phyloP scores from a whole-genome alignment of 2,888 invertebrate genomes.

The Agonopterix subpropinquella region DNA sequence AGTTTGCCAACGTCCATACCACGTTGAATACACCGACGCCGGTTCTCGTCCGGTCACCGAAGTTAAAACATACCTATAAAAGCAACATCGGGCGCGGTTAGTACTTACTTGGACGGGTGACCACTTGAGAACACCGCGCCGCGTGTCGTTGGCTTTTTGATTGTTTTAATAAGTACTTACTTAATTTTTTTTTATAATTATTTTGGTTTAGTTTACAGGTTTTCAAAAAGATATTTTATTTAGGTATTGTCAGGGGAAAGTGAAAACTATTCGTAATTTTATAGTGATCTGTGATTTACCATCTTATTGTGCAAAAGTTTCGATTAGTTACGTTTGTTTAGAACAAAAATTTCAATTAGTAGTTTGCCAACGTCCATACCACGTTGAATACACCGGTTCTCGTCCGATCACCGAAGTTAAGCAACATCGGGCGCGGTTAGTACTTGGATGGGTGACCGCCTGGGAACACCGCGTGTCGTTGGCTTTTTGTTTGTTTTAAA shows the following conservation, averaged over 20 bases:
- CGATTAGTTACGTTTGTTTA: too few relatives aligned
- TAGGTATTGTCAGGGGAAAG: too few relatives aligned
- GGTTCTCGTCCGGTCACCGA: constrained; percentile 71
- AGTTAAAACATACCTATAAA: too few relatives aligned
- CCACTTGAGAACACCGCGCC: constrained; percentile 43
- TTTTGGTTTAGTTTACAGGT: too few relatives aligned
- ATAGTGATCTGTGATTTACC: too few relatives aligned
- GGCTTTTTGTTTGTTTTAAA: constrained; percentile 19
- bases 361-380: constrained; percentile 34
- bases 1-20: constrained; percentile 34
- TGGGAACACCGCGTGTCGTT: constrained; percentile 38
- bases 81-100: constrained; percentile 66
- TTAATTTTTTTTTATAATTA: too few relatives aligned
- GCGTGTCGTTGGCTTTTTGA: constrained; percentile 30
- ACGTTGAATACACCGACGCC: constrained; percentile 32
- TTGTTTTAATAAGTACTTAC: constrained; percentile 3
- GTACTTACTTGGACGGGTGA: constrained; percentile 63
- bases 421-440: constrained; percentile 67
- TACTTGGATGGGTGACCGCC: constrained; percentile 58
- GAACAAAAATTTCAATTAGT: too few relatives aligned
- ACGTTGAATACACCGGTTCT: constrained; percentile 50
- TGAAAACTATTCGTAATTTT: too few relatives aligned
- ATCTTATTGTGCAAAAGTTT: too few relatives aligned
- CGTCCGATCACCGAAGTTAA: constrained; percentile 72
- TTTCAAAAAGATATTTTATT: too few relatives aligned